phyloP scores from a whole-genome alignment of 2,113 vertebrate genomes.

The Pteronura brasiliensis region DNA sequence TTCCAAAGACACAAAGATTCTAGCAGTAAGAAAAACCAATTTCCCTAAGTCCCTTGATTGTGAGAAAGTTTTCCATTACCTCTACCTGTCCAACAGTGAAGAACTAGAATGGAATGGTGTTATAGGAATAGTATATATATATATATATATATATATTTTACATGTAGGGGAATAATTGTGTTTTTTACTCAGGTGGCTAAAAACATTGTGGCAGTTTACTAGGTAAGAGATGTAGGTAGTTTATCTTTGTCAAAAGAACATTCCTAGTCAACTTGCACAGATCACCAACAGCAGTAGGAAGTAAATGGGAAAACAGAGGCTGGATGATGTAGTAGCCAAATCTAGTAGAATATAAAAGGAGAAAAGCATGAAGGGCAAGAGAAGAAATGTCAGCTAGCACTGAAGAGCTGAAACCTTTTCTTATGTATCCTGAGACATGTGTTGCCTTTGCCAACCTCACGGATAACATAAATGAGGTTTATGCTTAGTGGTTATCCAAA shows the following conservation, averaged over 20 bases:
- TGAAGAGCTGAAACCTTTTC: background rate
- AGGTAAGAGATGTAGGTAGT: background rate
- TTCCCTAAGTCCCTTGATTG: background rate
- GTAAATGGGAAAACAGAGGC: background rate
- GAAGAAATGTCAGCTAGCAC: background rate
- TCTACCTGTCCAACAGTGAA: background rate
- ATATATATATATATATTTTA: background rate
- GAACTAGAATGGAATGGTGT: background rate
- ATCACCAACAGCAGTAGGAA: slow-evolving; percentile 3
- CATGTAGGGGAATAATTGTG: background rate
- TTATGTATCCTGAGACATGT: background rate
- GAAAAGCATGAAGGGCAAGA: background rate
- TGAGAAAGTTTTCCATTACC: background rate
- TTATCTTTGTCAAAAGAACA: slow-evolving; percentile 36
- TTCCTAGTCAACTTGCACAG: background rate
- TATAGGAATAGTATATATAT: background rate
- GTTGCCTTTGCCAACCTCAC: background rate
- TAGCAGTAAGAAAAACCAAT: background rate
- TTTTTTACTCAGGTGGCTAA: background rate
- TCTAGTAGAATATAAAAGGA: background rate
- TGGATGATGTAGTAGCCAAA: background rate
- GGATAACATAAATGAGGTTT: background rate
- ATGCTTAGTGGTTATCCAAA: background rate
- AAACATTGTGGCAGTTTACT: background rate
- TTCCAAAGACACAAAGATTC: background rate